Conservation (phyloP, 1,140 invertebrate species). For the Ruditapes philippinarum region DNA sequence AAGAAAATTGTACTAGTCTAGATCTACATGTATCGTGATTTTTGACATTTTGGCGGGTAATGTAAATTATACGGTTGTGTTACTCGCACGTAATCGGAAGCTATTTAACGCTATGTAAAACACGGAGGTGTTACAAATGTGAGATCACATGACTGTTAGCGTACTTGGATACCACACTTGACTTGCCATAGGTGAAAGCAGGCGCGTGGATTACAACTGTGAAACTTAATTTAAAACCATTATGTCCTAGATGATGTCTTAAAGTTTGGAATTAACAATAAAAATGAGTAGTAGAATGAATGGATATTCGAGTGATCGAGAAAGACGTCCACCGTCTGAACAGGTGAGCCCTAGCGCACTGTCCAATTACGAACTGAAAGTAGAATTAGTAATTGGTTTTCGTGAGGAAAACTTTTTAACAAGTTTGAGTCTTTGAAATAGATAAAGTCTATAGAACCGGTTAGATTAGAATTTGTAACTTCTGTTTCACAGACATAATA, state of each 20-base stretch:
- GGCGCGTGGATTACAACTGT: conserved; percentile 16
- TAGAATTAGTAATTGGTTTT: conserved; percentile 31
- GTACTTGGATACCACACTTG: conserved; percentile 65
- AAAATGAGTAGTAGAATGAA: conserved; percentile 66
- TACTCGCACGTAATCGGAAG: conserved; percentile 14
- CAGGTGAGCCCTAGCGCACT: conserved; percentile 34
- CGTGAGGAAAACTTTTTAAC: neutral
- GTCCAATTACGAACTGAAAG: conserved; percentile 36
- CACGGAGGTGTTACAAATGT: conserved; percentile 51
- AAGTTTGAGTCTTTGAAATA: no score
- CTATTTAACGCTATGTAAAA: conserved; percentile 27
- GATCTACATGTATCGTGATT: no score
- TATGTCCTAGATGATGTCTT: conserved; percentile 26
- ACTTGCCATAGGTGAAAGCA: conserved; percentile 64
- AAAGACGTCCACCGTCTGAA: conserved; percentile 47
- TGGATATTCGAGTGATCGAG: conserved; percentile 56
- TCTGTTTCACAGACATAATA: no score
- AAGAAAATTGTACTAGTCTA: no score
- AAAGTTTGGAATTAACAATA: conserved; percentile 19
- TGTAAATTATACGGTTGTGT: neutral
- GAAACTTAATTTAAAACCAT: neutral
- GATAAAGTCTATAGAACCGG: no score
- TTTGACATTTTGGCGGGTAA: conserved; percentile 38
- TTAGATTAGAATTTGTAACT: no score
- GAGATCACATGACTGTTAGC: conserved; percentile 62